Evolutionary conservation across 30 jellyfish, hydroid and myxozoan species (phyloP), one percentile per base, ranked within the genome.

Genomic region (Chrysaora quinquecirrha): DNA sequence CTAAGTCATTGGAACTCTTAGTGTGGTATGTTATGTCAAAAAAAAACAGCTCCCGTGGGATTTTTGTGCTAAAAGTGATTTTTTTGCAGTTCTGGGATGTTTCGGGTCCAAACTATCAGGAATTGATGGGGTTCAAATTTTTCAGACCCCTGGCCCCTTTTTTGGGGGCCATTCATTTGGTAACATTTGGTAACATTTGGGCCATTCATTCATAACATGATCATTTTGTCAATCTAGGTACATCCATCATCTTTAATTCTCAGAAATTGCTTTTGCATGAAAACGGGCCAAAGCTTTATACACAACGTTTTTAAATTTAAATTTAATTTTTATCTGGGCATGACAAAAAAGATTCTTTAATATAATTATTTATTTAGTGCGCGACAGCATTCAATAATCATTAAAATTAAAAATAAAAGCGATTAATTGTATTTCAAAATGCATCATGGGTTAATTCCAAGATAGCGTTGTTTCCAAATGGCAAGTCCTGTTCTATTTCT

Each of bases 31-130:
- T 9, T 43, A 43, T 43, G 58, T 43, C 58, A n/a, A n/a, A 43
- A 43, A 9, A 43, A 43, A 43, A 43, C 58, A 43, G 58, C 58
- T 43, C 58, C 16, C 58, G 58, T 43, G 58, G 16, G 58, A 43
- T 43, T 43, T 43, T 9, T 9, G 58, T 43, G 58, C 58, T 43
- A 43, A 43, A 43, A 43, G 58, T 43, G 9, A 43, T n/a, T 43
- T 43, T 43, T 43, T 43, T 43, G 58, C 58, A 43, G 58, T 43
- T 43, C 58, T 43, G 58, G 58, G 58, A 43, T 43, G 58, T 43
- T 43, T 43, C 12, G 58, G 58, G 58, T 43, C 58, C 58, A 43
- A 43, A 43, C 58, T 43, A 43, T 43, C 58, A 43, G 58, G 58
- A 43, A 43, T 43, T 9, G 58, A 43, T 43, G 58, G 58, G 58